A percentile compares a stretch with the other conserved stretches of the same genome.
Evolutionary conservation across 1,140 invertebrate species (phyloP).

Genomic region (Drosophila watanabei): DNA sequence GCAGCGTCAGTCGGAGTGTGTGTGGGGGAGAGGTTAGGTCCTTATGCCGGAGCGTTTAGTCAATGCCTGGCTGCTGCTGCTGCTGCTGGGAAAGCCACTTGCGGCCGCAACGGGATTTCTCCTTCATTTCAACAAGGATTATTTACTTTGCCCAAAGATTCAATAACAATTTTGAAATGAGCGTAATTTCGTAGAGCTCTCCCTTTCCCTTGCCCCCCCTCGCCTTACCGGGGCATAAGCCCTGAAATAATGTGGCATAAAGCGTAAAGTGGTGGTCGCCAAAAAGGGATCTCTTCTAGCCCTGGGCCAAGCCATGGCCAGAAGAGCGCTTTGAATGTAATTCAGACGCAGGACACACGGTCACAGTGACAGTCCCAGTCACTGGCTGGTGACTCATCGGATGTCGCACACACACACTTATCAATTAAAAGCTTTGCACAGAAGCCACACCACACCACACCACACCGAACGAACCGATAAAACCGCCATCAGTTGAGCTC

Average conservation of each 20-base stretch:
- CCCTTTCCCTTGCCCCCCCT: background rate
- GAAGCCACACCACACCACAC: conserved; percentile 17
- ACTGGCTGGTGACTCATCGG: conserved; percentile 15
- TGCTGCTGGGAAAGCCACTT: conserved; percentile 9
- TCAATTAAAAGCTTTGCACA: conserved; percentile 63
- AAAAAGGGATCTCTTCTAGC: conserved; percentile 2
- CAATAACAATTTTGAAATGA: conserved; percentile 83
- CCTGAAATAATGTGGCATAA: conserved; percentile 68
- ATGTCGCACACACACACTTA: conserved; percentile 21
- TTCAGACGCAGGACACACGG: background rate
- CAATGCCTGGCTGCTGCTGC: background rate
- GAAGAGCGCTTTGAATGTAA: background rate
- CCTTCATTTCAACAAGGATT: conserved; percentile 78
- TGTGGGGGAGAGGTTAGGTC: conserved; percentile 2
- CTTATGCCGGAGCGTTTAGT: conserved; percentile 25
- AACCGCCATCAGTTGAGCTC: conserved; percentile 38
- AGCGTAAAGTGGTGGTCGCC: conserved; percentile 15
- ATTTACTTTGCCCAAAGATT: conserved; percentile 76
- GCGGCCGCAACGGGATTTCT: conserved; percentile 52
- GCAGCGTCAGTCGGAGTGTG: conserved; percentile 4
- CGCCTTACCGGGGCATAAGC: conserved; percentile 42
- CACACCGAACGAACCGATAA: conserved; percentile 24
- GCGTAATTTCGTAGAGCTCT: conserved; percentile 60
- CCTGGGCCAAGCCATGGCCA: no score
- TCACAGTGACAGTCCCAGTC: background rate